Percentiles rank a stretch among this genome's conserved stretches.
These are phyloP conservation scores for Xiphydria camelus DNA, from an alignment of 2,888 invertebrate genomes.

Conservation along the genomic window DNA sequence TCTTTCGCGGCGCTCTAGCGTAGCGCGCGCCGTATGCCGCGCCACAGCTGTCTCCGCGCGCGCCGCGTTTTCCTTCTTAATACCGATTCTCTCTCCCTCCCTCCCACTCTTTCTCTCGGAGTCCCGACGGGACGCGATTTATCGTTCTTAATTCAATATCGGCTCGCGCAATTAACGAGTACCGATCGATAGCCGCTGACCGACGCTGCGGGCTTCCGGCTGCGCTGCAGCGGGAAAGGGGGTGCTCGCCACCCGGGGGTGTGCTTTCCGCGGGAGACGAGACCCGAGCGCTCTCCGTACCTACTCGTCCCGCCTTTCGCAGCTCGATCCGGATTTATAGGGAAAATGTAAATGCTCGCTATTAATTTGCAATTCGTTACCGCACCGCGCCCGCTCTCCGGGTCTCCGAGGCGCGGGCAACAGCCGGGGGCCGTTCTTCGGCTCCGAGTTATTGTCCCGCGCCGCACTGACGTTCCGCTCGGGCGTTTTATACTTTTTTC, in stretches of 20 bases:
- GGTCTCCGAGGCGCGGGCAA: conserved; percentile 29
- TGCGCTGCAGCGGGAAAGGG: too few species aligned
- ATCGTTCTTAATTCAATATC: conserved; percentile 53
- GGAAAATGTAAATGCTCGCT: conserved; percentile 50
- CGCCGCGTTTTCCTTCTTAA: conserved; percentile 36
- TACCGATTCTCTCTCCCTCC: too few species aligned
- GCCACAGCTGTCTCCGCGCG: conserved; percentile 19
- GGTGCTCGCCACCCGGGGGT: too few species aligned
- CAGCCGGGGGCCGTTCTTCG: conserved; percentile 39
- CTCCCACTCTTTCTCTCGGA: too few species aligned
- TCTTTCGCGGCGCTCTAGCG: conserved; percentile 12
- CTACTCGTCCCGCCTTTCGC: too few species aligned
- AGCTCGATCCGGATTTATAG: too few species aligned
- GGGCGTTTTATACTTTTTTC: too few species aligned
- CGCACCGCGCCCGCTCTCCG: conserved; percentile 4
- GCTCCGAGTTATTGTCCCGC: too few species aligned
- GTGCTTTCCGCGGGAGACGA: too few species aligned
- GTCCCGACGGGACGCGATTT: conserved; percentile 45
- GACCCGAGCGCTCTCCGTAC: too few species aligned
- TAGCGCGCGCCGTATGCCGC: conserved; percentile 22
- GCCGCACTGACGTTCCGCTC: too few species aligned
- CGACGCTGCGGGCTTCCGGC: too few species aligned
- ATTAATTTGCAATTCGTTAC: conserved; percentile 36
- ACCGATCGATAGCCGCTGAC: conserved; percentile 28
- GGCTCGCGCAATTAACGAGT: conserved; percentile 44